Evolutionary conservation across 2,888 invertebrate genomes (phyloP).

Genomic region (Nemoura dubitans): DNA sequence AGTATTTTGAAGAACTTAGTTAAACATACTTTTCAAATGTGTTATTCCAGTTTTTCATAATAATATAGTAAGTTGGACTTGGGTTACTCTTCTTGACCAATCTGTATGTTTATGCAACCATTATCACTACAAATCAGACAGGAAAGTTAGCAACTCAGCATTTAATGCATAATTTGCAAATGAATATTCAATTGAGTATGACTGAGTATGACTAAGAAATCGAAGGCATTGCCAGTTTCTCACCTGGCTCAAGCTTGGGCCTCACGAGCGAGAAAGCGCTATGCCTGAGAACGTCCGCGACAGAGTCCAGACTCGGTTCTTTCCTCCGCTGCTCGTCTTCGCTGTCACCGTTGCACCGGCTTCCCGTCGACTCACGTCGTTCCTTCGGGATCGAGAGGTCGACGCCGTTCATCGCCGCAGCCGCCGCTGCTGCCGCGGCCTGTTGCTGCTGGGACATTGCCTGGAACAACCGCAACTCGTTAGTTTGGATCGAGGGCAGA

Average conservation of each 20-base stretch:
- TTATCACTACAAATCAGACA: no score
- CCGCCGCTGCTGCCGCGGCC: conserved; percentile 48
- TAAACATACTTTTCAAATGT: no score
- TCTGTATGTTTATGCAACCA: no score
- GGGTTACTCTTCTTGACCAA: no score
- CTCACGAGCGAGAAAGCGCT: conserved; percentile 89
- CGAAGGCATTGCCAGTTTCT: conserved; percentile 37
- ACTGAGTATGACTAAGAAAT: no score
- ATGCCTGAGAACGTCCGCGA: conserved; percentile 78
- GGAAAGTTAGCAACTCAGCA: no score
- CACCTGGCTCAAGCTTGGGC: conserved; percentile 84
- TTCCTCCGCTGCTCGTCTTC: conserved; percentile 51
- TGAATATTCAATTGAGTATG: no score
- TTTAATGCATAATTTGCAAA: no score
- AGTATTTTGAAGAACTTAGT: no score
- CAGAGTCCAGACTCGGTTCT: conserved; percentile 65
- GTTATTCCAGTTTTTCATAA: no score
- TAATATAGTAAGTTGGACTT: no score
- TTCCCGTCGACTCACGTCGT: conserved; percentile 32
- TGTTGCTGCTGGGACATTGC: conserved; percentile 46
- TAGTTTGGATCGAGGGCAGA: neutral
- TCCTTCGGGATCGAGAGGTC: conserved; percentile 85
- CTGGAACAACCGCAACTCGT: neutral
- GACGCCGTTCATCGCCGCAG: conserved; percentile 71
- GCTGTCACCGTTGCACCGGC: conserved; percentile 55